phyloP scores from a whole-genome alignment of 2,797 vertebrate species.

The Pseudotriccus pelzelni region DNA sequence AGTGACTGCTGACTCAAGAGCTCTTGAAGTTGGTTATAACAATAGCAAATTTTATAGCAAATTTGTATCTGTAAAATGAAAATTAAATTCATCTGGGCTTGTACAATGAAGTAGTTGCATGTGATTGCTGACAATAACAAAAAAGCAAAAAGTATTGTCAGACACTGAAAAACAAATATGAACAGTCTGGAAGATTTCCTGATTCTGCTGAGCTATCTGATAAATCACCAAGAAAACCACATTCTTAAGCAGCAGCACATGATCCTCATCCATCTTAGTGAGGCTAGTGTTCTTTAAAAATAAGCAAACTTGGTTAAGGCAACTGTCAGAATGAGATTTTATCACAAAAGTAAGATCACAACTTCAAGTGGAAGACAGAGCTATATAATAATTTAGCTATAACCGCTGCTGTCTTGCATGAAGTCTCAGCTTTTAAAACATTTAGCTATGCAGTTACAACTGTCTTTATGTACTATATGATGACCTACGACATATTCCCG shows the following conservation, averaged over 20 bases:
- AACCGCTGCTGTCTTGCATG: background rate
- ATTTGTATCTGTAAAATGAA: background rate
- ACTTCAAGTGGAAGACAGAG: background rate
- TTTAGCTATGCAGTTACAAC: background rate
- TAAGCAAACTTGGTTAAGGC: background rate
- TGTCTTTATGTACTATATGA: background rate
- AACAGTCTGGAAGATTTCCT: conserved; percentile 37
- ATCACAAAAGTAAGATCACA: background rate
- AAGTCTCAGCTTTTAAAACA: background rate
- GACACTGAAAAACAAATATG: background rate
- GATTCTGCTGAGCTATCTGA: conserved; percentile 7
- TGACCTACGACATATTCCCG: background rate
- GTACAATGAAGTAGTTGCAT: background rate
- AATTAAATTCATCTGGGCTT: background rate
- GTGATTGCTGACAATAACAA: background rate
- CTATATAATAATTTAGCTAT: background rate
- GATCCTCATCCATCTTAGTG: background rate
- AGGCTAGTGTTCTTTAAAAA: background rate
- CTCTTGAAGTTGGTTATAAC: background rate
- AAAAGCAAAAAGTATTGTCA: background rate
- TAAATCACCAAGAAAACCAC: conserved; percentile 27
- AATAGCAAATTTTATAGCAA: background rate
- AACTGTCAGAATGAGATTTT: background rate
- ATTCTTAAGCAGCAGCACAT: background rate
- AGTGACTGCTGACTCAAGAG: background rate